Evolutionary conservation across 2,888 invertebrate species (phyloP).

Genomic region (Eupithecia dodoneata): DNA sequence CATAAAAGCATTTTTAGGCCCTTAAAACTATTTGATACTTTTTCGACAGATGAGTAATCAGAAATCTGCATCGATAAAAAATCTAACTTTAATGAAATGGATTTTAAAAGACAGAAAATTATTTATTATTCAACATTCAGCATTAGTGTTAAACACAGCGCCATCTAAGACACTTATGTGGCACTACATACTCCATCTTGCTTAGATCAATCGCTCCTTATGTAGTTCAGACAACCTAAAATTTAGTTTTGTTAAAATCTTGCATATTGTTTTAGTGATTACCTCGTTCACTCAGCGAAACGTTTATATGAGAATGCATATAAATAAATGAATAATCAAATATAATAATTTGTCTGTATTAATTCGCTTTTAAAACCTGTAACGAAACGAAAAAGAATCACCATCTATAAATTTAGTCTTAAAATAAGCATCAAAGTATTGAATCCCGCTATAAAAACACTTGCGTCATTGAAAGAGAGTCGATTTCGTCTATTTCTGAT

Average conservation of each 20-base stretch:
- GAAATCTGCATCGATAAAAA: background rate
- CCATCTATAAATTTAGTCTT: background rate
- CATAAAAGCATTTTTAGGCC: background rate
- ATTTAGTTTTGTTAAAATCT: background rate
- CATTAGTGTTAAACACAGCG: no score
- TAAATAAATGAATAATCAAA: background rate
- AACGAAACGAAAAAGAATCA: background rate
- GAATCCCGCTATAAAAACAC: slow-evolving; percentile 39
- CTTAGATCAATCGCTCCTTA: no score
- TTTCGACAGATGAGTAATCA: background rate
- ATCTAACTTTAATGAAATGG: background rate
- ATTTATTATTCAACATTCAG: background rate
- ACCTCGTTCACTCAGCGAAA: background rate
- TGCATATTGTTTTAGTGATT: background rate
- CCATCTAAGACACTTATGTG: no score
- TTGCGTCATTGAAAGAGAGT: slow-evolving; percentile 65
- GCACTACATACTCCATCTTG: no score
- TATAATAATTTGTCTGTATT: background rate
- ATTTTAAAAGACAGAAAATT: no score
- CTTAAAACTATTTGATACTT: background rate
- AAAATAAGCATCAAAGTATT: slow-evolving; percentile 53
- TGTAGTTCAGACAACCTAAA: no score
- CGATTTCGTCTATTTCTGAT: slow-evolving; percentile 68
- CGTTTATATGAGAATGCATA: background rate
- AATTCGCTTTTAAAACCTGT: background rate